Percentiles rank a stretch among this genome's conserved stretches.
Conservation (phyloP, 2,888 invertebrate genomes). For the Harpagoxenus sublaevis region DNA sequence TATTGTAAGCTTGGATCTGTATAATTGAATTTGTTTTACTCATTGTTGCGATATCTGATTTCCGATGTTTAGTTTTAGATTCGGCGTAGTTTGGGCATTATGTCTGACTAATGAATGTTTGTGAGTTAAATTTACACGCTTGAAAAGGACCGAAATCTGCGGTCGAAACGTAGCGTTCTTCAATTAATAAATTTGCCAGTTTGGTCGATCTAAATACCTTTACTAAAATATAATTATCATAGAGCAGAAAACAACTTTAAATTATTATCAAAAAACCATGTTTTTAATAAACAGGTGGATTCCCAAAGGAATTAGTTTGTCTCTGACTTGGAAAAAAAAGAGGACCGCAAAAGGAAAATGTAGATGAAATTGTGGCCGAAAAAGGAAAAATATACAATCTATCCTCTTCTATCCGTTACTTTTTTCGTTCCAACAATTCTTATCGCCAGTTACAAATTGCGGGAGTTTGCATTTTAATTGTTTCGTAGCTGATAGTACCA, state of each 20-base stretch:
- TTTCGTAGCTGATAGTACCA: conserved; percentile 55
- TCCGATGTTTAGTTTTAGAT: too few species aligned
- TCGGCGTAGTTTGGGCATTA: too few species aligned
- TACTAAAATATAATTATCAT: not conserved
- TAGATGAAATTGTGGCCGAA: conserved; percentile 25
- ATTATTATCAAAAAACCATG: not conserved
- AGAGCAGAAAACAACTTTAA: not conserved
- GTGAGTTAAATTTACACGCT: too few species aligned
- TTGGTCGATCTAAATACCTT: too few species aligned
- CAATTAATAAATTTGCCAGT: too few species aligned
- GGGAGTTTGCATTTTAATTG: conserved; percentile 68
- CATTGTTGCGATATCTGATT: too few species aligned
- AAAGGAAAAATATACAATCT: conserved; percentile 32
- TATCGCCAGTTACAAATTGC: conserved; percentile 60
- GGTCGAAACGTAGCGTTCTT: too few species aligned
- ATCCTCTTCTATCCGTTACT: conserved; percentile 31
- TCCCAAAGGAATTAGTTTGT: conserved; percentile 66
- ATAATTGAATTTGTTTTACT: too few species aligned
- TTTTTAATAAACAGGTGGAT: not conserved
- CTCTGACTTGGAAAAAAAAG: conserved; percentile 12
- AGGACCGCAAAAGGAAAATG: conserved; percentile 31
- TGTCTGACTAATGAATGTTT: too few species aligned
- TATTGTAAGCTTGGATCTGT: too few species aligned
- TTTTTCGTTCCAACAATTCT: conserved; percentile 42
- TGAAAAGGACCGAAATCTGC: too few species aligned